phyloP scores from a whole-genome alignment of 2,113 vertebrate species.

The Leptosomus discolor region DNA sequence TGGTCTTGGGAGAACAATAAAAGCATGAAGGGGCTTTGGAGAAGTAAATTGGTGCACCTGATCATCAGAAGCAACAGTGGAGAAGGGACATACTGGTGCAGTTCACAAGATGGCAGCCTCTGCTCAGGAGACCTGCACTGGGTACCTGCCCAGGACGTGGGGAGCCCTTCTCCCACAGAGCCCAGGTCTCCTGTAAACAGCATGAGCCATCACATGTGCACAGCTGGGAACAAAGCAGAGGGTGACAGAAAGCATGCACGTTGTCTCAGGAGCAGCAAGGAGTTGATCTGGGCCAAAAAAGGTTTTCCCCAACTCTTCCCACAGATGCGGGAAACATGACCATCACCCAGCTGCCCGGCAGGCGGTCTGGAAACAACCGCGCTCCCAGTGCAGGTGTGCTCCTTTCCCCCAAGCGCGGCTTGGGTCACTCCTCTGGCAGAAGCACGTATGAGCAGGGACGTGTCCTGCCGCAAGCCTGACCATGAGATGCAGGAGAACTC shows the following conservation, averaged over 20 bases:
- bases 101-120: neutral
- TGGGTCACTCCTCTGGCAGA: neutral
- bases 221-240: neutral
- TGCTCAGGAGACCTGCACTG: neutral
- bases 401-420: neutral
- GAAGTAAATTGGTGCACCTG: neutral
- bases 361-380: neutral
- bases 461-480: neutral
- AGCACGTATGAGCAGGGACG: neutral
- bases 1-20: neutral
- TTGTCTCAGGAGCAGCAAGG: neutral
- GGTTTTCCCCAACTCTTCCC: neutral
- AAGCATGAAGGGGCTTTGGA: neutral
- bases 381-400: fast-evolving
- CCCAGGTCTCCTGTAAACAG: neutral
- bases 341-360: neutral
- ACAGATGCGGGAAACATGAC: fast-evolving
- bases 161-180: neutral
- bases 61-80: neutral
- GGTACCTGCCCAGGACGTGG: neutral
- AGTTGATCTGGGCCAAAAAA: neutral
- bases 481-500: neutral
- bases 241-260: fast-evolving
- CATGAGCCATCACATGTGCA: fast-evolving
- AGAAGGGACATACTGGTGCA: neutral